Base-by-base conservation (phyloP, 2,113 vertebrate species). In the Alouatta palliata region DNA sequence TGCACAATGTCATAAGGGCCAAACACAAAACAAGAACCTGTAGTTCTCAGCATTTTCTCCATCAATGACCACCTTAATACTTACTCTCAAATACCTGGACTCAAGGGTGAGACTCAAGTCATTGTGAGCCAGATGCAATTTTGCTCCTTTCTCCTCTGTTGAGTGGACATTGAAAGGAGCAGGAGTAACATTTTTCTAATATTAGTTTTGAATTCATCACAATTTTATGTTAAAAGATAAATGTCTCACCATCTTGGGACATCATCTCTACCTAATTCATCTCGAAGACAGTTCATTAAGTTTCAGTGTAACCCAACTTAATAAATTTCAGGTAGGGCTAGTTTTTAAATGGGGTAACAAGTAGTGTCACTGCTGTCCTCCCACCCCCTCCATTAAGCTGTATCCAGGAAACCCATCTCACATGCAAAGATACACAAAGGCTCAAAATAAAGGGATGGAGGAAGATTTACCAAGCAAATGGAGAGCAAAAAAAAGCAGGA, bases 191-290 rank as follows among this genome's bases (percentile, higher is more conserved):
- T 43, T 82, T 68, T 88, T 68, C 37, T 79, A 58, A 61, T 45
- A 58, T 76, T 71, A 71, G 25, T 84, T 85, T 94, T 79, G 7
- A 79, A 89, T 87, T 35, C 81, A 93, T 88, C 77, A 32, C 85
- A 68, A 37, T 73, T 94, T 52, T 87, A 52, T 76, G 49, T 73
- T 85, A 71, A 93, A 91, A 73, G 40, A 68, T 47, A 58, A 68
- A 43, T 95, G 79, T 83, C 11, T 76, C 71, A 58, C 20, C n/a
- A 54, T 68, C 25, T 30, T 76, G 45, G n/a, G 8, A 25, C 1
- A 37, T 66, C 43, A 54, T 89, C 21, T 86, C 66, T 64, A 82
- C 19, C 1, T 75, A 87, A 93, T 83, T 79, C 23, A 82, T 85
- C 54, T 94, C 71, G 43, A 66, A 94, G 86, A 61, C 3, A 56